Evolutionary conservation across 2,888 invertebrate genomes (phyloP), one percentile per base, ranked within the genome.

Genomic region (Bombylius major): DNA sequence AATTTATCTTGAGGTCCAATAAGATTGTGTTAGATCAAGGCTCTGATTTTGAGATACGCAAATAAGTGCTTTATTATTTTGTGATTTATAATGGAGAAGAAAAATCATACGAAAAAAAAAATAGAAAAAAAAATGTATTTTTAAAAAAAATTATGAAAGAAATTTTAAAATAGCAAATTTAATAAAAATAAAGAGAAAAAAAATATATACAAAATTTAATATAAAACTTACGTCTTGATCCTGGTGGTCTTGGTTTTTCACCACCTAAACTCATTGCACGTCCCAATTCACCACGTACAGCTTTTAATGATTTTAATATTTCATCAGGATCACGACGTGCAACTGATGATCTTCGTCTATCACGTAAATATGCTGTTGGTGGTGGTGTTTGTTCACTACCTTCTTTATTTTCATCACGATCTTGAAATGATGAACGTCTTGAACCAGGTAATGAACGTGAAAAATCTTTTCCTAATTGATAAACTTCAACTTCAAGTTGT

Each of bases 361-460:
- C 87, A 61, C 82, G 77, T 62, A 80, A 78, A 67, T 82, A 83
- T 5, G 79, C 75, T 47, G 83, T 79, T 59, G 77, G 75, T 58
- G 71, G 68, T 51, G 70, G 67, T 62, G 70, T 67, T 60, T 72
- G 65, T 61, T 68, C 73, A 59, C 66, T 75, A 60, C 69, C 75
- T 75, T 79, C 79, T 71, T 81, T 80, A 62, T 81, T 82, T 59
- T 79, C 77, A 62, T 80, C 80, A 63, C 80, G 82, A 74, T 71
- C 79, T 65, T 90, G 89, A 70, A 91, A 90, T 32, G 89, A 90
- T 42, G 89, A 89, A 54, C 90, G 79, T 56, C 90, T 78, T 13
- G 89, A 90, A 9, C 90, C 90, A 0, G 91, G 91, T 63, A 91
- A 75, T 5, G 90, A 90, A 65, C 87, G 81, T 32, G 90, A 90